Evolutionary conservation across 2,888 invertebrate genomes (phyloP).

Genomic region (Drosophila barbarae): DNA sequence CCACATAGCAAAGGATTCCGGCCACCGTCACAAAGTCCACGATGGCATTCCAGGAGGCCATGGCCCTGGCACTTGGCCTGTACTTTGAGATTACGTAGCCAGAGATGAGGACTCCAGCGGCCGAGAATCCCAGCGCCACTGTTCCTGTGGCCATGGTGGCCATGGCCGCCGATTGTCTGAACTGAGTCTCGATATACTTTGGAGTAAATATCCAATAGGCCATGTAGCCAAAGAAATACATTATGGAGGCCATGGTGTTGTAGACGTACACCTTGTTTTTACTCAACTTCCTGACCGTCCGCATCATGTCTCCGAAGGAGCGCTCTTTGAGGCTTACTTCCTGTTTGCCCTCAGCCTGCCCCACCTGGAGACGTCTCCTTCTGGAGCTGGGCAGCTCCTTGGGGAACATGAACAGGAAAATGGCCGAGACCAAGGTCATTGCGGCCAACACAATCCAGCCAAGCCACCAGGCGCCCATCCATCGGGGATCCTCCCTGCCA

Average conservation of each 20-base stretch:
- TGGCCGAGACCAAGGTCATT: slow-evolving; percentile 82
- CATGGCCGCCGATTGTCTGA: slow-evolving; percentile 86
- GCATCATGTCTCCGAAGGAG: slow-evolving; percentile 82
- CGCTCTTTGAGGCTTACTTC: slow-evolving; percentile 36
- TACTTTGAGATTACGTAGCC: slow-evolving; percentile 84
- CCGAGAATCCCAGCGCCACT: slow-evolving; percentile 85
- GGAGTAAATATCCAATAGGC: slow-evolving; percentile 90
- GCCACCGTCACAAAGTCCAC: slow-evolving; percentile 83
- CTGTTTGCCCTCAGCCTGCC: slow-evolving; percentile 42
- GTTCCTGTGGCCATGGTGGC: slow-evolving; percentile 86
- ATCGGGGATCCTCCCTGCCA: slow-evolving; percentile 84
- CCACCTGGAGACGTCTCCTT: slow-evolving; percentile 79
- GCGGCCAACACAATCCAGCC: slow-evolving; percentile 85
- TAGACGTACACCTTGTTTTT: slow-evolving; percentile 85
- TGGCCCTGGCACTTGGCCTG: slow-evolving; percentile 83
- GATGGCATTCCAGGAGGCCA: slow-evolving; percentile 85
- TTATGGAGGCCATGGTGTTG: slow-evolving; percentile 86
- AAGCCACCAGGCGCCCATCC: slow-evolving; percentile 91
- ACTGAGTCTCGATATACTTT: slow-evolving; percentile 90
- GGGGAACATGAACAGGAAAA: slow-evolving; percentile 84
- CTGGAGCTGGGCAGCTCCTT: slow-evolving; percentile 84
- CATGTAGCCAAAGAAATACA: slow-evolving; percentile 85
- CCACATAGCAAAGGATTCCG: slow-evolving; percentile 84
- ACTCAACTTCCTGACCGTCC: slow-evolving; percentile 83
- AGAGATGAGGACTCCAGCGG: slow-evolving; percentile 83